Evolutionary conservation across 1,140 invertebrate species (phyloP).

Genomic region (Lordiphosa collinella): DNA sequence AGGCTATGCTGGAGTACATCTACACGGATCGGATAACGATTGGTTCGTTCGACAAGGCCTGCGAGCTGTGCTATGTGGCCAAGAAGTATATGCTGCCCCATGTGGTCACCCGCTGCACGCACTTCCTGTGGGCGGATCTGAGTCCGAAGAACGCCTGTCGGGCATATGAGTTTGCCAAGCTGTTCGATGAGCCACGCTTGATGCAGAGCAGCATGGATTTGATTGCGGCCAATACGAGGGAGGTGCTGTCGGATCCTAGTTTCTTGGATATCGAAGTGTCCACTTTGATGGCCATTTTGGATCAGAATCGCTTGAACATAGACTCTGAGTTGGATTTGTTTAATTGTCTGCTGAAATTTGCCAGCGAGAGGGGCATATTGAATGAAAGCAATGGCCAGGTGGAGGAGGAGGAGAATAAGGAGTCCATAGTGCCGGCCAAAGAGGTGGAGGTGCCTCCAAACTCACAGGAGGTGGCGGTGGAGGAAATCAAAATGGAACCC

Average conservation of each 20-base stretch:
- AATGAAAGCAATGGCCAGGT: slow-evolving; percentile 19
- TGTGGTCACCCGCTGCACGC: slow-evolving; percentile 89
- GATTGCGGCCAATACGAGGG: slow-evolving; percentile 87
- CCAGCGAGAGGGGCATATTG: slow-evolving; percentile 79
- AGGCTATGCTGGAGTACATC: slow-evolving; percentile 88
- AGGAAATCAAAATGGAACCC: slow-evolving; percentile 76
- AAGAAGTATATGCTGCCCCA: slow-evolving; percentile 93
- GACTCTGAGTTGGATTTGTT: slow-evolving; percentile 88
- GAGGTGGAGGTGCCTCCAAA: slow-evolving; percentile 2
- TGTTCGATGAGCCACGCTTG: slow-evolving; percentile 89
- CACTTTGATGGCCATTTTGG: slow-evolving; percentile 87
- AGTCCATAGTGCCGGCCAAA: not conserved
- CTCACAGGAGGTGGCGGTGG: slow-evolving; percentile 35
- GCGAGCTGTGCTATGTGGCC: slow-evolving; percentile 91
- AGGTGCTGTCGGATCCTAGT: slow-evolving; percentile 86
- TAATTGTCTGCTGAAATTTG: slow-evolving; percentile 86
- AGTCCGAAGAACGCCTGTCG: slow-evolving; percentile 89
- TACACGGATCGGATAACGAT: slow-evolving; percentile 90
- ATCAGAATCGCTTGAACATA: slow-evolving; percentile 86
- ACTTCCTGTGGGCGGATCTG: slow-evolving; percentile 89
- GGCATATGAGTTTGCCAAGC: slow-evolving; percentile 90
- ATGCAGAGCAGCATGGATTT: slow-evolving; percentile 90
- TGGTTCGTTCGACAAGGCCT: slow-evolving; percentile 89
- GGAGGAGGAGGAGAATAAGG: slow-evolving; percentile 3
- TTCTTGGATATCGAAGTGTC: slow-evolving; percentile 88